These are phyloP conservation scores for Chinchilla lanigera DNA, from an alignment of 2,113 vertebrate species.

Conservation along the genomic window DNA sequence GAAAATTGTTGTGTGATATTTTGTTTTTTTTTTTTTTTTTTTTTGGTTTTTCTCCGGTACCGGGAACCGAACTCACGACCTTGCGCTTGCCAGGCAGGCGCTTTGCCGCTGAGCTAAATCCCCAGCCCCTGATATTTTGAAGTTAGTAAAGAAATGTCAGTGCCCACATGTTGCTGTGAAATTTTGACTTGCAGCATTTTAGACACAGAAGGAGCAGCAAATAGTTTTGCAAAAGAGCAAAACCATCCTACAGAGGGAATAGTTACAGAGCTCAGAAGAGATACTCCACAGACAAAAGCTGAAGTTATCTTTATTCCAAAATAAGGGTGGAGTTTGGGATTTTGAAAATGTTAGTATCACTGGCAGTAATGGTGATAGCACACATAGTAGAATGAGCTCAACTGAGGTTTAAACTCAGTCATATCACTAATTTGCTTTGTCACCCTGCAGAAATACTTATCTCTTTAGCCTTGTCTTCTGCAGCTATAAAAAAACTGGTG, in stretches of 20 bases:
- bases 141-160: neutral
- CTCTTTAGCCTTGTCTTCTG: neutral
- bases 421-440: neutral
- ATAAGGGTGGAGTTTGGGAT: neutral
- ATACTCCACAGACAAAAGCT: neutral
- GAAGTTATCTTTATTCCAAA: neutral
- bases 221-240: neutral
- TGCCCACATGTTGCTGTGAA: neutral
- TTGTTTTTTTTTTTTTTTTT: too few species aligned
- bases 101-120: too few species aligned
- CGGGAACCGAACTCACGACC: too few species aligned
- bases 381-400: neutral
- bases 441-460: neutral
- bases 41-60: too few species aligned
- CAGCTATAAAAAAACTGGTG: neutral
- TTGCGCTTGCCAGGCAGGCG: too few species aligned
- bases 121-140: neutral
- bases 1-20: neutral
- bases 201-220: neutral
- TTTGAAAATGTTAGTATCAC: neutral
- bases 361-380: neutral
- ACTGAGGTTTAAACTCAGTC: neutral
- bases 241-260: neutral
- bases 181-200: neutral
- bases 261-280: neutral